These are phyloP conservation scores for Microctonus brassicae DNA, from an alignment of 2,888 invertebrate species.

Conservation along the genomic window DNA sequence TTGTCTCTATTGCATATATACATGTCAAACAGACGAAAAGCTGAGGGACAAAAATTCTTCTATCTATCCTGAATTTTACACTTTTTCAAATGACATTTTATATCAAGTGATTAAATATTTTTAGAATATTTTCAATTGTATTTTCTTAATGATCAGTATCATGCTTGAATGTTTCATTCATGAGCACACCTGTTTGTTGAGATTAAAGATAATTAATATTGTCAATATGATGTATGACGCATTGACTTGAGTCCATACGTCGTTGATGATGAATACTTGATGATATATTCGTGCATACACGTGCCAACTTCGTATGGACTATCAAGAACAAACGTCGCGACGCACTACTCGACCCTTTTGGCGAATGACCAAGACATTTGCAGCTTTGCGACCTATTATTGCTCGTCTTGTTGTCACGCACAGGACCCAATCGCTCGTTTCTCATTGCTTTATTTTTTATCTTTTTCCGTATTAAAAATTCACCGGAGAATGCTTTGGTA, in stretches of 20 bases:
- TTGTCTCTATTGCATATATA: neutral
- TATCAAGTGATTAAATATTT: too few relatives aligned
- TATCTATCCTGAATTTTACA: neutral
- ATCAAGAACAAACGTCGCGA: slow-evolving; percentile 41
- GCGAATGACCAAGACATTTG: slow-evolving; percentile 45
- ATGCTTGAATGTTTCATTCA: slow-evolving; percentile 17
- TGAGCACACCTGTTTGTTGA: slow-evolving; percentile 21
- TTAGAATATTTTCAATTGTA: too few relatives aligned
- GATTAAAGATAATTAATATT: slow-evolving; percentile 14
- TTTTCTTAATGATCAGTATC: too few relatives aligned
- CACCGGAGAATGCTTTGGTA: slow-evolving; percentile 6
- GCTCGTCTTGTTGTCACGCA: slow-evolving; percentile 34
- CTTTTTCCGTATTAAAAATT: slow-evolving; percentile 17
- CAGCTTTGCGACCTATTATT: slow-evolving; percentile 44
- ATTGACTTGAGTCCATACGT: slow-evolving; percentile 16
- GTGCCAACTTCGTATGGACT: slow-evolving; percentile 46
- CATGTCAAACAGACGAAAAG: slow-evolving; percentile 22
- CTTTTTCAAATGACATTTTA: neutral
- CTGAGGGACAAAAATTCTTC: neutral
- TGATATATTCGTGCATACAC: slow-evolving; percentile 22
- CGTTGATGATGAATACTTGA: neutral
- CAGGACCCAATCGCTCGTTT: neutral
- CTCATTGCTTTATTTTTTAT: neutral
- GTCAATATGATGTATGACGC: neutral
- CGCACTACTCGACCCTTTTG: slow-evolving; percentile 47